Base-by-base conservation (phyloP, 2,797 vertebrate genomes). In the Spinibarbus caldwelli region DNA sequence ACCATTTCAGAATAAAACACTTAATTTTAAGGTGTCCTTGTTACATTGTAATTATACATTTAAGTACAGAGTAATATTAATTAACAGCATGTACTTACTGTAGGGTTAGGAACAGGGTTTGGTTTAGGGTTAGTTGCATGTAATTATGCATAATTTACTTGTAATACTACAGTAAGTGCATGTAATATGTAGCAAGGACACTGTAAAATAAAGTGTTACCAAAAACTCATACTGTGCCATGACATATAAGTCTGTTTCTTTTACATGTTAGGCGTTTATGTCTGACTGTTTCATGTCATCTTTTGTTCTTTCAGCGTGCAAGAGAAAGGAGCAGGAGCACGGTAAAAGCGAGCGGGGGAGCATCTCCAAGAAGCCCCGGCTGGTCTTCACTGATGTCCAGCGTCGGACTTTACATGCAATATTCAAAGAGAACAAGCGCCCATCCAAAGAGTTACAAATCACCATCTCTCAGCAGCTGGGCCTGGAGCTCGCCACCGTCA, bases 391-490 rank as follows among this genome's bases (percentile, higher is more conserved):
- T 0, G 98, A 99, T 62, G 98, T 99, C 90, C 98, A 99, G 94
- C 96, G 98, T 86, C 96, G 98, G 95, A 99, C 98, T 93, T 97
- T 99, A 87, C 97, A 99, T 85, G 98, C 98, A 95, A 99, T 99
- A 97, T 99, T 99, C 95, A 99, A 99, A 93, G 98, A 99, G 94
- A 99, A 99, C 92, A 99, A 99, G 95, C 98, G 98, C 90, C 98
- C 98, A 0, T 99, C 98, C 95, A 99, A 99, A 96, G 98, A 99
- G 93, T 95, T 99, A 91, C 98, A 99, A 94, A 95, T 99, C 93
- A 99, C 98, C 93, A 99, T 99, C 89, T 97, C 98, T 90, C 98
- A 99, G 96, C 98, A 99, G 95, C 96, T 99, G 85, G 98, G 98
- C 90, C 93, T 99, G 91, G 98, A 99, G 96, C 95, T 99, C 91